Evolutionary conservation across 2,888 invertebrate species (phyloP), one percentile per base, ranked within the genome.

Genomic region (Biston betularia): DNA sequence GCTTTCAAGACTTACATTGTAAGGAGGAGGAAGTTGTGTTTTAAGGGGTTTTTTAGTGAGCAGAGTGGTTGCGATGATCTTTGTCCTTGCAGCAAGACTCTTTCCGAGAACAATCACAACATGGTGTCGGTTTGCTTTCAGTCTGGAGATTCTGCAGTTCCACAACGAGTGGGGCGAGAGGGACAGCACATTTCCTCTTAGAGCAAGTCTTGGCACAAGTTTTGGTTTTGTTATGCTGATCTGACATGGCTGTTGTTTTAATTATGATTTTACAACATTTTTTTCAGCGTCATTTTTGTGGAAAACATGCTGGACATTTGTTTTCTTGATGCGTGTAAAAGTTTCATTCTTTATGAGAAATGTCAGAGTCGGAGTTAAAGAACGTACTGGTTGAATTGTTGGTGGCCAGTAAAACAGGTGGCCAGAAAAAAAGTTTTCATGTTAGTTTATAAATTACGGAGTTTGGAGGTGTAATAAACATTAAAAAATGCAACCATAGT

Each of bases 241-340:
- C 79, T 24, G 81, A 72, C 81, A 83, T 85, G 59, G 62, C 76
- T 40, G 15, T 12, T n/a, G 38, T 40, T 15, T 38, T 52, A 40
- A 11, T n/a, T 1, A 38, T 2, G 12, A 50, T 35, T 24, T 14
- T 38, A 14, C 10, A 12, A 44, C 24, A 44, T 44, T 24, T 54
- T 40, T 6, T 42, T 55, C 24, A 38, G 12, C 33, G 42, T 12
- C 15, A 42, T 55, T 55, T 52, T 15, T 44, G 54, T 42, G 15
- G 40, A 40, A n/a, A 34, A 34, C n/a, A 4, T 11, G 40, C 2
- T 15, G 53, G 6, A 14, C 24, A 24, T 55, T 55, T 42, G 11
- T 12, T 54, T 40, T 53, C 14, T 9, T 10, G 15, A 48, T 24
- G 2, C 4, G 8, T 24, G 11, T 7, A 9, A 15, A 40, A 24